A percentile compares a stretch with the other conserved stretches of the same genome.
These are phyloP conservation scores for Drosophila falleni DNA, from an alignment of 2,888 invertebrate genomes.

Conservation along the genomic window DNA sequence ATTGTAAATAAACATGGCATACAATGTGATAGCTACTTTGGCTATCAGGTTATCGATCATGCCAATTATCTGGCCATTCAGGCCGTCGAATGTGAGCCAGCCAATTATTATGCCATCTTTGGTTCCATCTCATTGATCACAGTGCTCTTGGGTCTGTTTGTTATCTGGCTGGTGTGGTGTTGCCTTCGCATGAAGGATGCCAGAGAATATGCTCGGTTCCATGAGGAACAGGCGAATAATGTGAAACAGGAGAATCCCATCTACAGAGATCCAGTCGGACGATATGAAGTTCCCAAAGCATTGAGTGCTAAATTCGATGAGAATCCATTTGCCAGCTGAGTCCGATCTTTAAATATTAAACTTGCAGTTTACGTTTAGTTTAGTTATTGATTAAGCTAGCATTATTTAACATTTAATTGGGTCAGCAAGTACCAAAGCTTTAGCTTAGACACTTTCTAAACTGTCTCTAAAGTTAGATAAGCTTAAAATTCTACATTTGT, in stretches of 20 bases:
- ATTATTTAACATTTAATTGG: background rate
- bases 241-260: constrained; percentile 85
- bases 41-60: constrained; percentile 70
- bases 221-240: constrained; percentile 81
- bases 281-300: constrained; percentile 86
- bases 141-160: constrained; percentile 86
- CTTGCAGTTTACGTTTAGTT: background rate
- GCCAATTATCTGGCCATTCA: constrained; percentile 78
- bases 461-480: constrained; percentile 38
- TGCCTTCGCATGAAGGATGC: constrained; percentile 86
- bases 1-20: constrained; percentile 76
- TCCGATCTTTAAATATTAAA: background rate
- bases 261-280: constrained; percentile 88
- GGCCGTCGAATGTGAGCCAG: constrained; percentile 69
- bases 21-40: constrained; percentile 82
- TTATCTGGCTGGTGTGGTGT: constrained; percentile 85
- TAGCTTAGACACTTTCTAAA: background rate
- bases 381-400: background rate
- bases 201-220: constrained; percentile 87
- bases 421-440: constrained; percentile 18
- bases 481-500: constrained; percentile 31
- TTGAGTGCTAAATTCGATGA: constrained; percentile 61
- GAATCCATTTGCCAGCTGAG: constrained; percentile 69
- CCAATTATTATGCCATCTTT: constrained; percentile 67
- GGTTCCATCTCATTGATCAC: constrained; percentile 86